phyloP scores from a whole-genome alignment of 2,888 invertebrate genomes.

The Onthophagus sagittarius region DNA sequence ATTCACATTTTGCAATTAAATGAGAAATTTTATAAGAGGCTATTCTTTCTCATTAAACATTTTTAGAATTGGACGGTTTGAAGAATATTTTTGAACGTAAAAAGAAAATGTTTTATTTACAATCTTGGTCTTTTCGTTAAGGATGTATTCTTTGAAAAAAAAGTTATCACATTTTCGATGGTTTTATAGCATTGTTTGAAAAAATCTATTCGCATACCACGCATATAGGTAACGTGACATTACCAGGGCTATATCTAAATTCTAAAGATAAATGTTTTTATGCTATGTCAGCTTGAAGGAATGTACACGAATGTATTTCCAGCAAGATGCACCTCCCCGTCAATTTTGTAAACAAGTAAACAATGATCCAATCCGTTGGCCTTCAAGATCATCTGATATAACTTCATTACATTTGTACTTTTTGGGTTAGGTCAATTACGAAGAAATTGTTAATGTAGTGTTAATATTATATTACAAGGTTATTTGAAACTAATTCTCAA shows the following conservation, averaged over 20 bases:
- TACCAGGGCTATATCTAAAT: neutral
- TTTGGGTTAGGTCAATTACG: no score
- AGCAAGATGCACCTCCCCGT: no score
- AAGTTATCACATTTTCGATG: constrained; percentile 4
- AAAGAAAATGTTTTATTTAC: constrained; percentile 15
- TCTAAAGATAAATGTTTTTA: neutral
- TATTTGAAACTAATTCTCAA: no score
- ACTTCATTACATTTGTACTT: no score
- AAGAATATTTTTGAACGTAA: neutral
- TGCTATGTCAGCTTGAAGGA: no score
- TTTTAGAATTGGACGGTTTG: neutral
- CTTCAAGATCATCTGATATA: no score
- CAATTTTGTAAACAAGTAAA: no score
- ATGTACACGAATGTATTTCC: neutral
- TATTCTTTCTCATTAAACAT: neutral
- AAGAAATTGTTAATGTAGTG: no score
- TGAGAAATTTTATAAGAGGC: neutral
- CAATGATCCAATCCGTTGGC: no score
- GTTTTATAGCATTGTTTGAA: constrained; percentile 12
- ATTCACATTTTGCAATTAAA: neutral
- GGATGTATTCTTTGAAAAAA: constrained; percentile 9
- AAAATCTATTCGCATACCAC: constrained; percentile 7
- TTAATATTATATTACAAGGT: no score
- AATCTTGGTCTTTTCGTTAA: constrained; percentile 17
- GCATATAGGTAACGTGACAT: constrained; percentile 1